Percentiles rank a stretch among this genome's conserved stretches.
These are phyloP conservation scores for Cantharis nigra DNA, from an alignment of 2,888 invertebrate species.

Conservation along the genomic window DNA sequence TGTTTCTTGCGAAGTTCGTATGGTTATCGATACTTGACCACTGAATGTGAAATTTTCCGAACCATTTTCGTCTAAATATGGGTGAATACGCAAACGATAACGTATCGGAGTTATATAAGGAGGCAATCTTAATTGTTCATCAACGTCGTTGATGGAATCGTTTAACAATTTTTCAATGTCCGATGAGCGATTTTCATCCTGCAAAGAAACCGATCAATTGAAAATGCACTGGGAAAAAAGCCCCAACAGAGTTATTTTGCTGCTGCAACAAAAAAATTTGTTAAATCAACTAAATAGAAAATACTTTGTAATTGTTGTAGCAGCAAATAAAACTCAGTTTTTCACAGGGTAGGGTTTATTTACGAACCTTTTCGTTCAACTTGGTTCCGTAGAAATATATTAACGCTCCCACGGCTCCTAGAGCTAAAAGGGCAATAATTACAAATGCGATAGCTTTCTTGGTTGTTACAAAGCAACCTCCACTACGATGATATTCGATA, in stretches of 20 bases:
- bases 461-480: constrained; percentile 66
- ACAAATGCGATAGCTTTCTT: constrained; percentile 61
- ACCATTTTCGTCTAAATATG: constrained; percentile 45
- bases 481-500: constrained; percentile 63
- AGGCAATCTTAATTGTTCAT: constrained; percentile 46
- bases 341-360: neutral
- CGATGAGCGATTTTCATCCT: constrained; percentile 43
- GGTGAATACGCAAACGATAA: constrained; percentile 49
- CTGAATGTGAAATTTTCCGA: constrained; percentile 49
- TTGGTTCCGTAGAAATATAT: constrained; percentile 52
- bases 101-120: constrained; percentile 42
- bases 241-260: too few species aligned
- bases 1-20: constrained; percentile 45
- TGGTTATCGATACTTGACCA: constrained; percentile 46
- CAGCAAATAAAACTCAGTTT: too few species aligned
- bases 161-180: constrained; percentile 51
- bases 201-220: constrained; percentile 8
- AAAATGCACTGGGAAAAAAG: neutral
- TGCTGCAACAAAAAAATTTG: too few species aligned
- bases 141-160: constrained; percentile 43
- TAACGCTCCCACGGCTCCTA: constrained; percentile 45
- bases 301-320: too few species aligned
- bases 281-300: too few species aligned
- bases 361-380: neutral
- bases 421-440: constrained; percentile 45